Base-by-base conservation (phyloP, 2,888 invertebrate genomes). In the Meandrusa payeni region DNA sequence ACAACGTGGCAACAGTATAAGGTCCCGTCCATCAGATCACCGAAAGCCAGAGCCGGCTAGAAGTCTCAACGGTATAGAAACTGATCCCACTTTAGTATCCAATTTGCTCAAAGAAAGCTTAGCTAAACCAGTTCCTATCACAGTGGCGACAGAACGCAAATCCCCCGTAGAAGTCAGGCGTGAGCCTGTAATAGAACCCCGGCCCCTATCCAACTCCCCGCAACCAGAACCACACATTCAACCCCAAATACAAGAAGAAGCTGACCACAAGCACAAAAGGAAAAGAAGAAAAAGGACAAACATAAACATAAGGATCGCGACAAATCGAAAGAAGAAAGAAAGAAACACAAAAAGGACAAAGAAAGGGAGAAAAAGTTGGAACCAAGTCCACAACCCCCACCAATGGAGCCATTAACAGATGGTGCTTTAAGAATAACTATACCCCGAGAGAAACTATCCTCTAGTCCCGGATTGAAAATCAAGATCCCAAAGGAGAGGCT, bases 281-380 rank as follows among this genome's bases (percentile, higher is more conserved):
- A 94, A 58, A 94, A 93, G 74, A 94, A 94, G 69, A 93, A 93
- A 65, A 94, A 94, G 63, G 93, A 94, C 57, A 94, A 94, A 71
- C 93, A 93, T 63, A 94, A 94, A 81, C 92, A 94, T 66, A 94
- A 93, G 73, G 92, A 94, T 60, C 91, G 93, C 51, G 92, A 93
- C 59, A 94, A 93, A 69, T 91, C 91, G 1, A 91, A 91, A 47
- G 91, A 91, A 52, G 93, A 93, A 47, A 83, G 91, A 12, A 93
- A 93, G 61, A 94, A 94, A 69, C 92, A 93, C 55, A 93, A 93
- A 63, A 93, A 93, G 59, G 90, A 91, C 37, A 90, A 89, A 48
- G 90, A 90, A 2, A 68, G 82, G 62, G 68, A 89, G 66, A 78
- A 61, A 48, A 75, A 70, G 58, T 69, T 67, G 50, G 72, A 76